Evolutionary conservation across 2,113 vertebrate species (phyloP).

Genomic region (Glaucidium brasilianum): DNA sequence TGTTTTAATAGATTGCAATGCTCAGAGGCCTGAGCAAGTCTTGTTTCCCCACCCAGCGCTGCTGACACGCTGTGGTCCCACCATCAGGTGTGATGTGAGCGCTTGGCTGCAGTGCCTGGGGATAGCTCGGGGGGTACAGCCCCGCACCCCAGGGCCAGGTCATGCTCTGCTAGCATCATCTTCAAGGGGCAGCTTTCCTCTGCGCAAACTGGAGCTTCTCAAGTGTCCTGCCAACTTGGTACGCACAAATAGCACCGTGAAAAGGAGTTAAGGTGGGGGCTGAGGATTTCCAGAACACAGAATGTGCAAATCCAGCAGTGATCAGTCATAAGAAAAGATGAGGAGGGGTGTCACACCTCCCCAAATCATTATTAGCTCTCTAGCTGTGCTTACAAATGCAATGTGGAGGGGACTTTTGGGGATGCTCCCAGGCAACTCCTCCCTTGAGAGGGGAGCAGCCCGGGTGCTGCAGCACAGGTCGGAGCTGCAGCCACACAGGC

Average conservation of each 20-base stretch:
- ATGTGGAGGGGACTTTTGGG: background rate
- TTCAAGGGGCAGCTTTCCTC: background rate
- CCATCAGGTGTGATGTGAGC: background rate
- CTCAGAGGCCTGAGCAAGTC: constrained; percentile 34
- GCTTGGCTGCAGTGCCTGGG: rapidly evolving
- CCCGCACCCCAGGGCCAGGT: background rate
- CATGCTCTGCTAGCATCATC: background rate
- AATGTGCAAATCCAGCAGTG: rapidly evolving
- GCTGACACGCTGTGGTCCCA: background rate
- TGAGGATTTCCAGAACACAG: background rate
- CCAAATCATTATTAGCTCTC: background rate
- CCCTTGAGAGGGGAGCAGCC: background rate
- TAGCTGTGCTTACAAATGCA: background rate
- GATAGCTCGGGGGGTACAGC: background rate
- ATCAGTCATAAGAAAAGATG: rapidly evolving
- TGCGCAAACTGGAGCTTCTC: rapidly evolving
- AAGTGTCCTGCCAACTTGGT: rapidly evolving
- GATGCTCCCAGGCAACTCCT: background rate
- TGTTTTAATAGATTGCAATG: constrained; percentile 72
- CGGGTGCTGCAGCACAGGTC: background rate
- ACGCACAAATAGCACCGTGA: rapidly evolving
- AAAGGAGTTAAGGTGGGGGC: background rate
- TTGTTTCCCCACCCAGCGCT: constrained; percentile 11
- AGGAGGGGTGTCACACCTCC: too few species aligned
- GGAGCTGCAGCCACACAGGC: background rate